These are phyloP conservation scores for Meda fulgida DNA, from an alignment of 2,797 vertebrate species.

Conservation along the genomic window DNA sequence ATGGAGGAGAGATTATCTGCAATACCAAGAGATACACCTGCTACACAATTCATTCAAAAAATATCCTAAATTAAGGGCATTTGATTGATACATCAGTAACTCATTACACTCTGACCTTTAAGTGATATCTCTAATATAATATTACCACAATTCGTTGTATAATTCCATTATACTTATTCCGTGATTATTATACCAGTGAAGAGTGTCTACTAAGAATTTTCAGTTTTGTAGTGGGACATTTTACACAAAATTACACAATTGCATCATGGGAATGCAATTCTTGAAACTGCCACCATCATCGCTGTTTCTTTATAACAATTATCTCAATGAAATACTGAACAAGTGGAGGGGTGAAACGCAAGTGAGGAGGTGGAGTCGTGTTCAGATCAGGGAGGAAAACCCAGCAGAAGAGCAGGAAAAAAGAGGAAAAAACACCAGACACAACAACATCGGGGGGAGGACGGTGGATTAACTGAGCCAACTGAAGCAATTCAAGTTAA, in stretches of 20 bases:
- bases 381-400: constrained; percentile 76
- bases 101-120: not conserved
- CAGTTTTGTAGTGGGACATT: not conserved
- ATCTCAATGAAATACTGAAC: not conserved
- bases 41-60: no score
- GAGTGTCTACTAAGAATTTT: not conserved
- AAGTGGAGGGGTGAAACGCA: constrained; percentile 51
- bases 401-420: constrained; percentile 70
- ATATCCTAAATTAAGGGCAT: not conserved
- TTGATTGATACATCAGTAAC: not conserved
- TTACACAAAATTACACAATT: not conserved
- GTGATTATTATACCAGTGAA: not conserved
- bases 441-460: constrained; percentile 72
- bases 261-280: constrained; percentile 15
- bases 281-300: constrained; percentile 60
- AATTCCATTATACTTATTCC: no score
- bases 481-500: constrained; percentile 64
- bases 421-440: constrained; percentile 71
- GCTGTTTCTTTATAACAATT: constrained; percentile 65
- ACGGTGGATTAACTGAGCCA: constrained; percentile 72
- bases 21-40: no score
- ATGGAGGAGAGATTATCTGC: no score
- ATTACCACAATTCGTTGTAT: not conserved
- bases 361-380: constrained; percentile 77
- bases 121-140: not conserved